Evolutionary conservation across 2,113 vertebrate genomes (phyloP), one percentile per base, ranked within the genome.

Genomic region (Gallinago jamesoni): DNA sequence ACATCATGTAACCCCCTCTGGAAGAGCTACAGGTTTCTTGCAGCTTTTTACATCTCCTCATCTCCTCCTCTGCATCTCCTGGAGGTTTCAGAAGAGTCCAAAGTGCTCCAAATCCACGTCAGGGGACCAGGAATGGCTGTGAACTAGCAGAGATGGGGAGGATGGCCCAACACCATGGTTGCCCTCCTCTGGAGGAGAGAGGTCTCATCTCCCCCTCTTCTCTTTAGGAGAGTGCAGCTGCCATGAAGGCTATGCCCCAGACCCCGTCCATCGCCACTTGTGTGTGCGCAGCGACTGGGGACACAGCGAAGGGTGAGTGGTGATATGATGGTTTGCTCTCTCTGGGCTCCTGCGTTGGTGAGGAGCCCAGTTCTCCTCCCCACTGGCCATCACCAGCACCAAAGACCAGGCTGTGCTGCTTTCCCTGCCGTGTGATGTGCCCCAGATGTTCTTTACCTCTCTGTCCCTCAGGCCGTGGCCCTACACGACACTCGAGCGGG

Each of bases 201-300:
- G 69, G 89, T 94, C 74, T 95, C 90, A 95, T 74, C 45, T 74
- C 73, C 89, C 50, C 90, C 53, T 93, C 76, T 76, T 89, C 72
- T 41, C 64, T 95, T 11, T 77, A 99, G 99, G 99, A 90, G 99
- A 99, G 90, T 99, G 99, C 98, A 99, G 99, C 98, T 99, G 99
- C 97, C 99, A 99, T 0, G 99, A 99, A 91, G 99, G 99, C 77
- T 99, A 99, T 1, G 98, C 99, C 35, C 99, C 99, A 0, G 99
- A 99, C 96, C 99, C 99, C 0, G 98, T 98, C 35, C 99, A 99
- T 87, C 98, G 98, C 56, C 99, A 99, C 96, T 97, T 99, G 84
- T 99, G 99, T 41, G 95, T 99, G 55, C 99, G 99, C 84, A 99
- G 98, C 9, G 99, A 99, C 98, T 99, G 99, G 99, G 99, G 99